Conservation (phyloP, 2,888 invertebrate species). For the Allygus modestus region DNA sequence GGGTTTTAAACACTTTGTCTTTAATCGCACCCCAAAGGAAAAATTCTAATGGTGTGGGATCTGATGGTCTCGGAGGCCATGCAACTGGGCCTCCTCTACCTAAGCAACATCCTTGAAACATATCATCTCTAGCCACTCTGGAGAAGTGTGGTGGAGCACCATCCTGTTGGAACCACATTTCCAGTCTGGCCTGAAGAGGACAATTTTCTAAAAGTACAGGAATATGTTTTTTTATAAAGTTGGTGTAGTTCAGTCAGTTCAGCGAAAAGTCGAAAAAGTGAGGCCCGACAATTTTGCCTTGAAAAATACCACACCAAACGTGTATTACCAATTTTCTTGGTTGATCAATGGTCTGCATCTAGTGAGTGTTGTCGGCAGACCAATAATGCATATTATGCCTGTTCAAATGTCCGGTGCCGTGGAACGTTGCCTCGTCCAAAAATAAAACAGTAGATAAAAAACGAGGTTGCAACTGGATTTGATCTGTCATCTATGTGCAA, state of each 20-base stretch:
- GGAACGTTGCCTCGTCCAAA: constrained; percentile 1
- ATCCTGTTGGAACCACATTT: too few relatives aligned
- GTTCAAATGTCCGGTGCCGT: not conserved
- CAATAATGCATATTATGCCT: not conserved
- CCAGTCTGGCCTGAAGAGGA: not conserved
- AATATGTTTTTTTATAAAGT: not conserved
- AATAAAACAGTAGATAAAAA: constrained; percentile 1
- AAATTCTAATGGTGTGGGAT: not conserved
- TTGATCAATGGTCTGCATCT: not conserved
- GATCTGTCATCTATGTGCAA: not conserved
- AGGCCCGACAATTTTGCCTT: not conserved
- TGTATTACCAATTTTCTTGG: not conserved
- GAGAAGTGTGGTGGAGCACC: constrained; percentile 11
- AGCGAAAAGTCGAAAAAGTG: not conserved
- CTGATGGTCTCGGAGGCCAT: not conserved
- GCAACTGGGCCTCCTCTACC: not conserved
- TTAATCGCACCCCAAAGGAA: constrained; percentile 8
- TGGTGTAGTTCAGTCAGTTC: not conserved
- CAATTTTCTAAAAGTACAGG: not conserved
- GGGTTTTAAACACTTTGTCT: constrained; percentile 8
- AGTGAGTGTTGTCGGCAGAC: not conserved
- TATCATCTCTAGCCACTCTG: constrained; percentile 16
- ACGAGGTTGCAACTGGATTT: constrained; percentile 14
- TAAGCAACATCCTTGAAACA: not conserved
- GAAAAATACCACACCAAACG: not conserved